These are phyloP conservation scores for Peromyscus nudipes DNA, from an alignment of 2,797 vertebrate species.

Conservation along the genomic window DNA sequence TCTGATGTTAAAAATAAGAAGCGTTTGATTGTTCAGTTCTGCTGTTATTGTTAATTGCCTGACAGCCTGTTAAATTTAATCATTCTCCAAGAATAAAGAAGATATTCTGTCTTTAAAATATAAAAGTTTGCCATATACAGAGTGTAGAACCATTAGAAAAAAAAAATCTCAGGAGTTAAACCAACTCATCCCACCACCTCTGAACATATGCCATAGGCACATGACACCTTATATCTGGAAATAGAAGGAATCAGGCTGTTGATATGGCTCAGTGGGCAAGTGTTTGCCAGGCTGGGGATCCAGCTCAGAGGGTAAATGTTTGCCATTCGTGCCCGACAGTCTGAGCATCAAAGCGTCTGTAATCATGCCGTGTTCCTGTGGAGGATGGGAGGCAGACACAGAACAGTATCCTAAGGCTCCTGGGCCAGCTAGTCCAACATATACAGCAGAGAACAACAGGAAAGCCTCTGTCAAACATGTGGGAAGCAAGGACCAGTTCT, in stretches of 20 bases:
- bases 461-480: background rate
- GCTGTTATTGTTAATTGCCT: constrained; percentile 50
- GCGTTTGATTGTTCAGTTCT: constrained; percentile 50
- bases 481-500: background rate
- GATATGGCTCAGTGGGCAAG: background rate
- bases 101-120: constrained; percentile 6
- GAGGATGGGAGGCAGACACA: background rate
- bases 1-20: constrained; percentile 55
- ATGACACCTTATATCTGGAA: constrained; percentile 37
- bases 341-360: background rate
- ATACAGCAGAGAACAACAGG: background rate
- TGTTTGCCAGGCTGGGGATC: background rate
- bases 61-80: constrained; percentile 13
- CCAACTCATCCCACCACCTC: background rate
- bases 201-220: background rate
- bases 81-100: constrained; percentile 30
- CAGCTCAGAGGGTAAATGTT: background rate
- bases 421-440: background rate
- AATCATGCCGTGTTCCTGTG: background rate
- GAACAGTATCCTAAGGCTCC: too few relatives aligned
- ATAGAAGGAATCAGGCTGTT: background rate
- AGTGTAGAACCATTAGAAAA: background rate
- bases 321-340: background rate
- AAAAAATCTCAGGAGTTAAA: background rate
- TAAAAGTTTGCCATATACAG: background rate